phyloP scores from a whole-genome alignment of 1,140 invertebrate species.

The Dendroctonus valens region DNA sequence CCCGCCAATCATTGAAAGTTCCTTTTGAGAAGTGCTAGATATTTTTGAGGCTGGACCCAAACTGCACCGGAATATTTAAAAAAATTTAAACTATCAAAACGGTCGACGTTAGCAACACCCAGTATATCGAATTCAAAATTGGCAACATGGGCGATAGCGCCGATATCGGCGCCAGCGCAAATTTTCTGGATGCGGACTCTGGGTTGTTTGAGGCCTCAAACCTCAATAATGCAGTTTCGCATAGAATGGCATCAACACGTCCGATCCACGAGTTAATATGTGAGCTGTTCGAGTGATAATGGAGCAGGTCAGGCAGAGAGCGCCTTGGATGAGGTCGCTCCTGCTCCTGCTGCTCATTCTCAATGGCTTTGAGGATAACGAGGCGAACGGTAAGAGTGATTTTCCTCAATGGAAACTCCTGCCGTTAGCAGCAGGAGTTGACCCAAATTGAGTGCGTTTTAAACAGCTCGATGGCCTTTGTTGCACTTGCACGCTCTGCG shows the following conservation, averaged over 20 bases:
- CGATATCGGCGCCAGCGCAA: constrained; percentile 20
- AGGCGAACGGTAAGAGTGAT: constrained; percentile 26
- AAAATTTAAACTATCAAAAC: no score
- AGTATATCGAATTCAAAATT: no score
- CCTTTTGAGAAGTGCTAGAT: no score
- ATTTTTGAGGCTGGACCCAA: no score
- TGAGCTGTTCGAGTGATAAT: constrained; percentile 36
- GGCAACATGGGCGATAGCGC: constrained; percentile 4
- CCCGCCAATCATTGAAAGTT: no score
- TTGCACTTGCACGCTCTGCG: not conserved
- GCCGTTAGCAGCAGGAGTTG: no score
- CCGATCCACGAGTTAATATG: constrained; percentile 22
- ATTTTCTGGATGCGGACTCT: not conserved
- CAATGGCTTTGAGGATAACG: constrained; percentile 17
- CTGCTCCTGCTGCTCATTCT: constrained; percentile 37
- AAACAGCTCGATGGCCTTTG: no score
- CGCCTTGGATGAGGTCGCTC: constrained; percentile 33
- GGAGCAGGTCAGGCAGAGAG: constrained; percentile 35
- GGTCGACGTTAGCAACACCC: no score
- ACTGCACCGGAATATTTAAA: no score
- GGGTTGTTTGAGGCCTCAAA: not conserved
- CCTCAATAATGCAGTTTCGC: constrained; percentile 8
- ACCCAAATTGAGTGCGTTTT: no score
- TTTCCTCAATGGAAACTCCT: not conserved
- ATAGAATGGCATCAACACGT: constrained; percentile 6